Percentiles rank a stretch among this genome's conserved stretches.
These are phyloP conservation scores for Chlamydotis undulata DNA, from an alignment of 2,113 vertebrate genomes.

Conservation along the genomic window DNA sequence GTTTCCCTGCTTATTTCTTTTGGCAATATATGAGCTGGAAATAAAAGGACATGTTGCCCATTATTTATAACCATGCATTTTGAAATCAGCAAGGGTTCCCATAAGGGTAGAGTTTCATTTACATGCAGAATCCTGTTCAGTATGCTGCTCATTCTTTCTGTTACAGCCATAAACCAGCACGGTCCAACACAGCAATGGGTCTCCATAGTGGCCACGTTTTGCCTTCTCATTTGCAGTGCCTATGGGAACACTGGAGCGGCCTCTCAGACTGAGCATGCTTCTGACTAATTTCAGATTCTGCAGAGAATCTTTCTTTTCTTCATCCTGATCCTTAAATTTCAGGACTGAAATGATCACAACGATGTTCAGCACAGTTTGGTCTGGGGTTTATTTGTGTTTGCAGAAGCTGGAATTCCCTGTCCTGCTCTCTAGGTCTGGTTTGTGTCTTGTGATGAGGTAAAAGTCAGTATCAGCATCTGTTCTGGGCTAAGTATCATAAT, in stretches of 20 bases:
- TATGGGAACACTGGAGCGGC: background rate
- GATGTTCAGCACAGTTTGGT: background rate
- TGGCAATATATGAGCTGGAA: background rate
- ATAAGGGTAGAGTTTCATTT: background rate
- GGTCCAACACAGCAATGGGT: accelerated
- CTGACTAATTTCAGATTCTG: background rate
- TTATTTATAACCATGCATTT: background rate
- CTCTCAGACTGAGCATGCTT: background rate
- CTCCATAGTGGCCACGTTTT: background rate
- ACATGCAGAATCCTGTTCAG: background rate
- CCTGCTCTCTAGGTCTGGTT: background rate
- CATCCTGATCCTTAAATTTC: background rate
- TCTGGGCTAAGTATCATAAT: background rate
- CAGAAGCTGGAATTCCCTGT: background rate
- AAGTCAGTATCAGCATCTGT: background rate
- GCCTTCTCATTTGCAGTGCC: background rate
- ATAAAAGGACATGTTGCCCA: background rate
- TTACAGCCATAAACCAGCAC: background rate
- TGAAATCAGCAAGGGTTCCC: background rate
- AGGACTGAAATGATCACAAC: background rate
- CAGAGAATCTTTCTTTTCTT: background rate
- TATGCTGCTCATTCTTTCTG: background rate
- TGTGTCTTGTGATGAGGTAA: background rate
- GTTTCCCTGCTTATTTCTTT: background rate
- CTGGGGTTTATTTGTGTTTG: background rate